Evolutionary conservation across 1,140 invertebrate species (phyloP), one percentile per base, ranked within the genome.

Genomic region (Drosophila nigrodunni): DNA sequence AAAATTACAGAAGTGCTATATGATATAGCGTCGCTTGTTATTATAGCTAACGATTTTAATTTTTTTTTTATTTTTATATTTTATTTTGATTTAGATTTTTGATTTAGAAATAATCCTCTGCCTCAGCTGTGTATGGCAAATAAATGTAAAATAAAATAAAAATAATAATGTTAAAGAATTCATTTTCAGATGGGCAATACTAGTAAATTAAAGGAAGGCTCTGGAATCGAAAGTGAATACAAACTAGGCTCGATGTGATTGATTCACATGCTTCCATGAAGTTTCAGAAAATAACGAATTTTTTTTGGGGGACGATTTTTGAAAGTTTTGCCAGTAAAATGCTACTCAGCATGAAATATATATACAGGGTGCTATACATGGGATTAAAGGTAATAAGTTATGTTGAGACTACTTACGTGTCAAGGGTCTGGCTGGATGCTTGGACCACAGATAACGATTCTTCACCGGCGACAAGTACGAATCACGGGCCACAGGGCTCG

Each of bases 381-480:
- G 30, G 37, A 57, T 67, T 5, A 30, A 5, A 30, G 6, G 25
- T 30, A 5, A 30, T 5, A 30, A 30, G 15, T 67, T 11, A 9
- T 11, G 13, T 15, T 11, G 1, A 1, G 35, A 52, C 7, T 41
- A 90, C 91, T 92, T 92, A 92, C 91, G 89, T 77, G 91, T 97
- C 93, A 97, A 96, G 92, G 97, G 96, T 94, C 97, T 96, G 93
- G 97, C 95, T 90, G 97, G 97, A 93, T 97, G 96, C 93, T 96
- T 95, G 92, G 96, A 95, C 97, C 97, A 97, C 79, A 97, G 94
- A 94, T 96, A 97, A 93, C 95, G 96, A 93, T 96, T 96, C 94
- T 97, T 97, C 90, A 97, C 94, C 55, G 97, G 97, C 80, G 96
- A 97, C 89, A 97, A 95, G 93, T 96, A 97, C 83, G 96, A 97